A percentile compares a stretch with the other conserved stretches of the same genome.
Evolutionary conservation across 2,888 invertebrate species (phyloP).

Genomic region (Tetropium fuscum): DNA sequence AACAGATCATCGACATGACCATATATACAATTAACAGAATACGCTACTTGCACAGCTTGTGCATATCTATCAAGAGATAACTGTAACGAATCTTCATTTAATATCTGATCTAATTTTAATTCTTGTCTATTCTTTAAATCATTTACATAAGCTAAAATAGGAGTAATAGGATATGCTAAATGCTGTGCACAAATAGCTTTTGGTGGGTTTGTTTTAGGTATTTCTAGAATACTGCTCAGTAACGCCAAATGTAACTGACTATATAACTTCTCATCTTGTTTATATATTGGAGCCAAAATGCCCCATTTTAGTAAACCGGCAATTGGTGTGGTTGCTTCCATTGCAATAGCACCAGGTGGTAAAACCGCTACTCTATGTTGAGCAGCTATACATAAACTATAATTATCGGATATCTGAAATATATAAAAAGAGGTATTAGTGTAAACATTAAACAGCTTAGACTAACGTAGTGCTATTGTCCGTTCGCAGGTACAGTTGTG

Average conservation of each 20-base stretch:
- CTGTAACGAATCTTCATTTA: constrained; percentile 64
- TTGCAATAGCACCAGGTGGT: constrained; percentile 84
- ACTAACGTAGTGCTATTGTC: too few species aligned
- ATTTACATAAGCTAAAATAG: constrained; percentile 48
- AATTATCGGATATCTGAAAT: constrained; percentile 72
- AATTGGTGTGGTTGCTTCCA: constrained; percentile 85
- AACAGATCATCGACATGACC: constrained; percentile 81
- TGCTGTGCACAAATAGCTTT: constrained; percentile 76
- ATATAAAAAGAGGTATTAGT: too few species aligned
- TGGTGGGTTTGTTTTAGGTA: constrained; percentile 67
- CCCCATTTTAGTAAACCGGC: constrained; percentile 86
- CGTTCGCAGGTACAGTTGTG: too few species aligned
- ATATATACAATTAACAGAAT: constrained; percentile 83
- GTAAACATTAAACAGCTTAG: too few species aligned
- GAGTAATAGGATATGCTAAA: constrained; percentile 60
- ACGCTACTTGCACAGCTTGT: constrained; percentile 85
- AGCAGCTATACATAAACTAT: constrained; percentile 77
- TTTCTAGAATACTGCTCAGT: constrained; percentile 74
- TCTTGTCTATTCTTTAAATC: constrained; percentile 48
- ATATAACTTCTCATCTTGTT: constrained; percentile 67
- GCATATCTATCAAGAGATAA: constrained; percentile 82
- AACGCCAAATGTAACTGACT: constrained; percentile 77
- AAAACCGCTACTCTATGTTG: constrained; percentile 74
- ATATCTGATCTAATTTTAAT: constrained; percentile 40
- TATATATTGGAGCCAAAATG: constrained; percentile 75